phyloP scores from a whole-genome alignment of 2,113 vertebrate species.

The Calyptommatus sinebrachiatus region DNA sequence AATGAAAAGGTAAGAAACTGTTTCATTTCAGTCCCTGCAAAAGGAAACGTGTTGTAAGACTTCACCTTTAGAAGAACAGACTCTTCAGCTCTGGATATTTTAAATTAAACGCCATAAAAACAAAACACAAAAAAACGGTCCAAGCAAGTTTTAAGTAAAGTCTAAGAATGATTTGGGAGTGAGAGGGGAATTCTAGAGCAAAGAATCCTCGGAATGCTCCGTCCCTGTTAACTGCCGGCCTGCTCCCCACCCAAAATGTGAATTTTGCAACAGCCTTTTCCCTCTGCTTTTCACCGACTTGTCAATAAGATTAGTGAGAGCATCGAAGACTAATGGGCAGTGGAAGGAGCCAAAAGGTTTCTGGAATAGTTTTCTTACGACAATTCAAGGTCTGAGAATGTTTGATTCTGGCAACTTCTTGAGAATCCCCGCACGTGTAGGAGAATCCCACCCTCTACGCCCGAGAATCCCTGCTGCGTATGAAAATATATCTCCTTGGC shows the following conservation, averaged over 20 bases:
- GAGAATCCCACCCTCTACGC: conserved; percentile 17
- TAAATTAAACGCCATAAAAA: background rate
- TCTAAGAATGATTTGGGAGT: too few relatives aligned
- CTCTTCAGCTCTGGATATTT: background rate
- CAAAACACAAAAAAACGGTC: too few relatives aligned
- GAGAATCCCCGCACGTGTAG: accelerated
- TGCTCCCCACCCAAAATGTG: too few relatives aligned
- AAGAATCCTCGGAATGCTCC: too few relatives aligned
- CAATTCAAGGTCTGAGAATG: conserved; percentile 32
- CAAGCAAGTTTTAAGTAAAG: too few relatives aligned
- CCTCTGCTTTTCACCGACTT: conserved; percentile 14
- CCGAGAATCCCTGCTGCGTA: too few relatives aligned
- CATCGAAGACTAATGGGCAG: conserved; percentile 39
- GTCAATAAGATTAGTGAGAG: conserved; percentile 31
- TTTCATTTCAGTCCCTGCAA: background rate
- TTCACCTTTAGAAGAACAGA: background rate
- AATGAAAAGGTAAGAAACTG: background rate
- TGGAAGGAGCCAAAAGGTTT: conserved; percentile 54
- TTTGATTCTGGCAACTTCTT: too few relatives aligned
- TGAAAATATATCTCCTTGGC: conserved; percentile 25
- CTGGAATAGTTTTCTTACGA: conserved; percentile 39
- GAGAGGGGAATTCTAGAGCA: too few relatives aligned
- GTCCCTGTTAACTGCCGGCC: too few relatives aligned
- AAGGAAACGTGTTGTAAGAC: background rate
- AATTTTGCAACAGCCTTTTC: too few relatives aligned